phyloP scores from a whole-genome alignment of 2,888 invertebrate genomes.

The Pheosia tremula region DNA sequence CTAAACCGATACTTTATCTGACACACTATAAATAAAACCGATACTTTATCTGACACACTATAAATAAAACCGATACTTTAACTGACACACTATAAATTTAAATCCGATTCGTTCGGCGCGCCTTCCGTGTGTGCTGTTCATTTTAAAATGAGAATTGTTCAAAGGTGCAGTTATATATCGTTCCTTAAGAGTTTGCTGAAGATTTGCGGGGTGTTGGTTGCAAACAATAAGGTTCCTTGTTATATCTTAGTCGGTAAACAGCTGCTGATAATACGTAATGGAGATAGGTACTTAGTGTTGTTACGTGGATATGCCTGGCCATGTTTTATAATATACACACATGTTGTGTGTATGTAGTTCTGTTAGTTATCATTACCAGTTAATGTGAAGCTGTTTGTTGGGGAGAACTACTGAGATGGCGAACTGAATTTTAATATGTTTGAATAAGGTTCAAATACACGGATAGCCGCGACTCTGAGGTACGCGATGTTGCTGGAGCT shows the following conservation, averaged over 20 bases:
- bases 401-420: too few relatives aligned
- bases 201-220: constrained; percentile 23
- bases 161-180: constrained; percentile 15
- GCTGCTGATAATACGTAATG: constrained; percentile 14
- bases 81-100: constrained; percentile 6
- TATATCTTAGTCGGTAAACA: constrained; percentile 23
- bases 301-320: background rate
- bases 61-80: constrained; percentile 14
- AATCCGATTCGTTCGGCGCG: constrained; percentile 6
- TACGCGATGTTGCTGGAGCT: too few relatives aligned
- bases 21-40: constrained; percentile 5
- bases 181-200: constrained; percentile 25
- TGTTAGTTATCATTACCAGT: too few relatives aligned
- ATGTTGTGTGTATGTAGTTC: too few relatives aligned
- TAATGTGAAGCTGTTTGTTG: too few relatives aligned
- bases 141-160: constrained; percentile 37
- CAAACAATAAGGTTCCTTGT: constrained; percentile 19
- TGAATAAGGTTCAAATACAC: too few relatives aligned
- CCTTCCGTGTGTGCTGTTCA: constrained; percentile 21
- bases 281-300: background rate
- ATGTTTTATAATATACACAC: too few relatives aligned
- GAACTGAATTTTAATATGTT: too few relatives aligned
- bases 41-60: background rate
- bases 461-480: too few relatives aligned
- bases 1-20: constrained; percentile 12